Evolutionary conservation across 2,888 invertebrate genomes (phyloP).

Genomic region (Mythimna albipuncta): DNA sequence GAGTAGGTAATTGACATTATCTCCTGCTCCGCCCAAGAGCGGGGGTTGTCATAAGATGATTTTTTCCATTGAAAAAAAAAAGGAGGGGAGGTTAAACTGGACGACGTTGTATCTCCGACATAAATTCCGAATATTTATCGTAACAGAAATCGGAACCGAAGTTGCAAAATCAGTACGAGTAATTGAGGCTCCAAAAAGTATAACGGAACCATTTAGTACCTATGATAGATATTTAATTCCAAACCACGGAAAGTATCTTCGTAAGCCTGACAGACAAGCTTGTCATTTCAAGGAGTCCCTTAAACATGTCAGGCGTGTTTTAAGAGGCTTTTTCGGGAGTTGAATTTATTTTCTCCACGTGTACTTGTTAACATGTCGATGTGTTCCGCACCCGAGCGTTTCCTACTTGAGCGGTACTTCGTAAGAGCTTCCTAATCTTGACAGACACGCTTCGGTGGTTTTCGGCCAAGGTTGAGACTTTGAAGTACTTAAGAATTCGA

Average conservation of each 20-base stretch:
- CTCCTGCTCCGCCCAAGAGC: no score
- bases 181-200: background rate
- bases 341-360: conserved; percentile 42
- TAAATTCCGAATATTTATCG: no score
- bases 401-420: conserved; percentile 43
- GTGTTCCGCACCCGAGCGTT: conserved; percentile 51
- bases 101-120: no score
- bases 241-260: conserved; percentile 16
- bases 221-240: background rate
- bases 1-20: no score
- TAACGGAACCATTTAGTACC: background rate
- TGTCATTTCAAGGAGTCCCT: conserved; percentile 40
- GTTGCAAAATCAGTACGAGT: no score
- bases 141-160: no score
- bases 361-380: conserved; percentile 29
- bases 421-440: conserved; percentile 58
- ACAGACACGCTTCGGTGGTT: conserved; percentile 41
- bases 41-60: no score
- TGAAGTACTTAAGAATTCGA: conserved; percentile 14
- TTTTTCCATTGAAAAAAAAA: no score
- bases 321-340: conserved; percentile 41
- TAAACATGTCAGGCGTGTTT: conserved; percentile 25
- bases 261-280: conserved; percentile 29
- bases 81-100: no score
- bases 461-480: conserved; percentile 42